Evolutionary conservation across 2,113 vertebrate species (phyloP).

Genomic region (Piprites chloris): DNA sequence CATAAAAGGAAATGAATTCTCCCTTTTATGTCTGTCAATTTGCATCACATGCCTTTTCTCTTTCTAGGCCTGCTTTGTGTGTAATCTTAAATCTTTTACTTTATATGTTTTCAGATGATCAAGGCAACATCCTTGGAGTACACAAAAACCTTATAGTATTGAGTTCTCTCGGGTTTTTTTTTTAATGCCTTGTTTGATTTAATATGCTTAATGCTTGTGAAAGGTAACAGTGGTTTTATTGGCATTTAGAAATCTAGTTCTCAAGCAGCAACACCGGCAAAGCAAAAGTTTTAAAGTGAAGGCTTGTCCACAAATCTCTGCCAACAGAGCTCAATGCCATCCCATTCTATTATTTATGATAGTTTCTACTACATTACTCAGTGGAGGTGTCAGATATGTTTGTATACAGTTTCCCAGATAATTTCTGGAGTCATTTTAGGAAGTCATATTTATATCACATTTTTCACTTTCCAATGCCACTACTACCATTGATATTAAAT

Average conservation of each 20-base stretch:
- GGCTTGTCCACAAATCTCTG: not conserved
- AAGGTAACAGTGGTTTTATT: not conserved
- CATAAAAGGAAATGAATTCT: not conserved
- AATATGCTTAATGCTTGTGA: not conserved
- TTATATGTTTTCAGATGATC: slow-evolving; percentile 7
- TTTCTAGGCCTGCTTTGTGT: not conserved
- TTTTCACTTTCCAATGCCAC: not conserved
- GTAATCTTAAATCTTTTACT: not conserved
- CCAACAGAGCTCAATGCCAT: not conserved
- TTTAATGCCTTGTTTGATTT: not conserved
- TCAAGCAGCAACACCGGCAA: not conserved
- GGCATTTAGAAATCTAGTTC: not conserved
- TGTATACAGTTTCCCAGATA: not conserved
- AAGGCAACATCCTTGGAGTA: not conserved
- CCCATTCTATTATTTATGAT: not conserved
- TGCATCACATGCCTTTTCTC: not conserved
- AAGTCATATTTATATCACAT: not conserved
- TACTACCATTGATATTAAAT: not conserved
- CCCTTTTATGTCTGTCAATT: not conserved
- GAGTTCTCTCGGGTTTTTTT: not conserved
- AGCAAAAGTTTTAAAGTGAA: not conserved
- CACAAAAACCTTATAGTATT: not conserved
- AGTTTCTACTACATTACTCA: not conserved
- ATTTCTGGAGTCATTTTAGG: not conserved
- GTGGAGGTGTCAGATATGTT: not conserved